Evolutionary conservation across 1,140 invertebrate species (phyloP).

Genomic region (Calosoma granatense): DNA sequence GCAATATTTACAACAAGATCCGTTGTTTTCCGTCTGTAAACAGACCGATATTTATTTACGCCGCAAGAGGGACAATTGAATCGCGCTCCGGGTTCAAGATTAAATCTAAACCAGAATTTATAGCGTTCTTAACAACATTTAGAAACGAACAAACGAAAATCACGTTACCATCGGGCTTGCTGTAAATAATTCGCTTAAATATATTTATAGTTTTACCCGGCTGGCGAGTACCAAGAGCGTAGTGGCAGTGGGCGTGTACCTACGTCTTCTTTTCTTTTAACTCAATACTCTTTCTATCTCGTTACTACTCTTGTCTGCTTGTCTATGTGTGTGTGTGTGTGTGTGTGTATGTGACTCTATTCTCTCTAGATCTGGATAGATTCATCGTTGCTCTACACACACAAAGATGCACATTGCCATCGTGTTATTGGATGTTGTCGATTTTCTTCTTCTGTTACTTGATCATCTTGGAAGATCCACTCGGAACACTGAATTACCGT

Average conservation of each 20-base stretch:
- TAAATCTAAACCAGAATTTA: background rate
- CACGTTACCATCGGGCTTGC: background rate
- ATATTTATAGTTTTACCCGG: slow-evolving; percentile 3
- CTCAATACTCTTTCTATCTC: no score
- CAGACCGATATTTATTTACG: background rate
- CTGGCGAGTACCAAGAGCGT: background rate
- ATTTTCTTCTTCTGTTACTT: background rate
- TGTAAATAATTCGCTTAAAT: slow-evolving; percentile 5
- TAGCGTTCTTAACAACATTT: background rate
- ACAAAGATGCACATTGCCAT: background rate
- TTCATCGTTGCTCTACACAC: no score
- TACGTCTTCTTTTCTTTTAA: background rate
- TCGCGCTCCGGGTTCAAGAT: background rate
- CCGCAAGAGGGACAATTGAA: background rate
- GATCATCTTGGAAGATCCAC: background rate
- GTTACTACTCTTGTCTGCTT: no score
- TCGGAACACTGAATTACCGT: background rate
- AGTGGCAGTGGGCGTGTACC: background rate
- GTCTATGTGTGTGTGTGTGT: no score
- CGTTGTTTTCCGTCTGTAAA: no score
- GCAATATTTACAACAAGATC: no score
- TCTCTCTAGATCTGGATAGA: no score
- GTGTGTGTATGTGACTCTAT: no score
- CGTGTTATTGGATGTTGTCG: background rate
- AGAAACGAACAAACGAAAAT: slow-evolving; percentile 8